These are phyloP conservation scores for Trissoscelio sp. DNA, from an alignment of 2,888 invertebrate species.

Conservation along the genomic window DNA sequence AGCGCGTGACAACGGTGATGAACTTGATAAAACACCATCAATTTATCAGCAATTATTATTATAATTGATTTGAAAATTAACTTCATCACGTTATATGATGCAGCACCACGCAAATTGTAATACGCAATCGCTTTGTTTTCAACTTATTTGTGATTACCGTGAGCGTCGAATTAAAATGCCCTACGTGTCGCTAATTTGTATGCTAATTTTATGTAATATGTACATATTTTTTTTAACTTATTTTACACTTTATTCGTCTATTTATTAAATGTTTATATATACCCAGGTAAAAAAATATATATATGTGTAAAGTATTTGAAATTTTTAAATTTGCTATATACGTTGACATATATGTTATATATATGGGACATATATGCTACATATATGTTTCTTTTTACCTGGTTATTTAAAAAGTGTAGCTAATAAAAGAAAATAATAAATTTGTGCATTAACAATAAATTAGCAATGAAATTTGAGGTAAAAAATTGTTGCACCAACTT, in stretches of 20 bases:
- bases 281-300: too few relatives aligned
- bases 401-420: too few relatives aligned
- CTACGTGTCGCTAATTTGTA: background rate
- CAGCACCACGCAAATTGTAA: background rate
- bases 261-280: too few relatives aligned
- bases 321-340: too few relatives aligned
- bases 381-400: too few relatives aligned
- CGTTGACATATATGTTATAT: too few relatives aligned
- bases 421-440: too few relatives aligned
- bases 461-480: background rate
- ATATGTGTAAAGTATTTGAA: too few relatives aligned
- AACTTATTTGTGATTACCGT: constrained; percentile 2
- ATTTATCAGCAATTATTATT: constrained; percentile 1
- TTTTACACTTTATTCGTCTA: too few relatives aligned
- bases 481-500: background rate
- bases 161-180: background rate
- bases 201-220: background rate
- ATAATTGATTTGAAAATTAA: constrained; percentile 4
- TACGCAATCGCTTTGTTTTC: constrained; percentile 1
- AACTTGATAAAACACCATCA: constrained; percentile 6
- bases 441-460: background rate
- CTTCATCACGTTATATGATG: background rate
- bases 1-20: background rate
- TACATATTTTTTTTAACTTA: too few relatives aligned
- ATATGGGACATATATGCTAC: too few relatives aligned